Base-by-base conservation (phyloP, 2,113 vertebrate species). In the Tragelaphus strepsiceros region DNA sequence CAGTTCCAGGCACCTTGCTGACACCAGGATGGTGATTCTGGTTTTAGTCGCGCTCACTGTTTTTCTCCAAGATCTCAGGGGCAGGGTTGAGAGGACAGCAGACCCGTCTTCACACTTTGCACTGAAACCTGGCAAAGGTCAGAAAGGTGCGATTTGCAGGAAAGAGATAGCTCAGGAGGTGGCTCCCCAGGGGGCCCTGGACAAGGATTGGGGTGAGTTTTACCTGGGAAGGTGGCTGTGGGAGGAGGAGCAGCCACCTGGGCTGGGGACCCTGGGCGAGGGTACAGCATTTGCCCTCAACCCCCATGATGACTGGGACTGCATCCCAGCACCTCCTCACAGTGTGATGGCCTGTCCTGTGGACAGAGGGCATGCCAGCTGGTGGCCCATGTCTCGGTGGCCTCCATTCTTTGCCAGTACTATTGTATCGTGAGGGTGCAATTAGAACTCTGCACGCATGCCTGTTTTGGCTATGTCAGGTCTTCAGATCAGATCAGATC, bases 161-260 rank as follows among this genome's bases (percentile, higher is more conserved):
- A 54, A 39, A 61, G 35, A 46, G 22, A 1, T 35, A 21, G 81
- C 21, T 7, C 51, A n/a, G 53, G 53, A 56, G 81, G 21, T 56
- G 81, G 21, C 81, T 51, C 17, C 32, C 21, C 32, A 83, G 7
- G 32, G 53, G 81, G n/a, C 53, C 53, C 81, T 35, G 32, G 21
- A 24, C 1, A 7, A 24, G 21, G 21, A 24, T 9, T 0, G 1
- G n/a, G 53, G 21, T 14, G n/a, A 35, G 21, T 35, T 83, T 35
- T 83, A 15, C 56, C 53, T 56, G 81, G 81, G 32, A 83, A 15
- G 12, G 51, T 15, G 1, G 51, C 19, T 83, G 51, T 35, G 81
- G 21, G 81, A 24, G 30, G 19, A 30, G 1, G 2, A 26, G n/a
- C 21, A 54, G 12, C 80, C 81, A 56, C 32, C 53, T n/a, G 53